Conservation (phyloP, 2,113 vertebrate genomes). For the Hippoglossus stenolepis region DNA sequence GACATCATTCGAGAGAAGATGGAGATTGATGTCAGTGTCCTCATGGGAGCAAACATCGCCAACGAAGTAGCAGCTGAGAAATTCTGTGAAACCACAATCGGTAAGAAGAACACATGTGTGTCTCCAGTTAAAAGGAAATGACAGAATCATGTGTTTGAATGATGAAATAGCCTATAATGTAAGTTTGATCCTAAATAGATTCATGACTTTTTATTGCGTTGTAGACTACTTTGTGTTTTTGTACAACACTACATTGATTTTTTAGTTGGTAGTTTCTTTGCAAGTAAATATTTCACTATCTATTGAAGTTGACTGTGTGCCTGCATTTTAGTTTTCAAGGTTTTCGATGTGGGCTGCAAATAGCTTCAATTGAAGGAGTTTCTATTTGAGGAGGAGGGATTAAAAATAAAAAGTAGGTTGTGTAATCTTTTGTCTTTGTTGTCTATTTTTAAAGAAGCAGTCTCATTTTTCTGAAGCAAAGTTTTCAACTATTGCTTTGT, state of each 20-base stretch:
- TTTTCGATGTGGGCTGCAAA: neutral
- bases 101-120: constrained; percentile 72
- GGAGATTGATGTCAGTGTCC: constrained; percentile 92
- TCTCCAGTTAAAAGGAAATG: neutral
- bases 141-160: too few species aligned
- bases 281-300: too few species aligned
- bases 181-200: too few species aligned
- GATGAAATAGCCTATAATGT: too few species aligned
- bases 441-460: neutral
- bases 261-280: too few species aligned
- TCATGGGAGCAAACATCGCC: constrained; percentile 97
- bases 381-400: constrained; percentile 5
- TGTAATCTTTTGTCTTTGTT: neutral
- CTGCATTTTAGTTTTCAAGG: neutral
- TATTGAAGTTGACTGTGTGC: too few species aligned
- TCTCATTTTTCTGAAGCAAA: neutral
- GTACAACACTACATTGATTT: too few species aligned
- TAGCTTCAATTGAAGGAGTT: neutral
- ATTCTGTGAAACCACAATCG: constrained; percentile 95
- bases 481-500: neutral
- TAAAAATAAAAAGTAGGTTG: neutral
- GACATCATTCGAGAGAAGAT: constrained; percentile 95
- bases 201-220: too few species aligned
- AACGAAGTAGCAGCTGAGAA: constrained; percentile 93
- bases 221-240: too few species aligned